Base-by-base conservation (phyloP, 2,113 vertebrate species). In the Lepus americanus region DNA sequence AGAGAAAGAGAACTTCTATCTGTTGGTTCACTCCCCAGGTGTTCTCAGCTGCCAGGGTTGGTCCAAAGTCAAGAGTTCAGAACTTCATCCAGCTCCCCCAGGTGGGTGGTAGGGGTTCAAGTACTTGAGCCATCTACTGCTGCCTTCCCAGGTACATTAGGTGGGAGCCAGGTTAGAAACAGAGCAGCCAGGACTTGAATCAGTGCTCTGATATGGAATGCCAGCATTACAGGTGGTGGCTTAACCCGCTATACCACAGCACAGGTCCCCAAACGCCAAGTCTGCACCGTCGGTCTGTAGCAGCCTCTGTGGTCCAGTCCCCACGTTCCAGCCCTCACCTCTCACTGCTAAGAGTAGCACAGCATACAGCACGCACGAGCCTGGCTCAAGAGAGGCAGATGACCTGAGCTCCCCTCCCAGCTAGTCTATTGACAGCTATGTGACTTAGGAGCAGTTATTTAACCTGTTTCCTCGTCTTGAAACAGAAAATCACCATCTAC, bases 401-500 rank as follows among this genome's bases (percentile, higher is more conserved):
- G 44, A 66, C 31, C 29, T 53, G n/a, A 86, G n/a, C n/a, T 85
- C 55, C 22, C 53, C 59, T 49, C 29, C 53, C 64, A 89, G 72
- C 23, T 74, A 16, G 51, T 66, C 36, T 51, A n/a, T 74, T 23
- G 25, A 53, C 11, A 70, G 39, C 29, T 61, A 23, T 27, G 20
- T 59, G 29, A 87, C 64, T 94, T 76, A 64, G 81, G 77, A 51
- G 14, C 51, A 53, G 31, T 77, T 91, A 51, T 55, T 89, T 92
- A 59, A 89, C 39, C 5, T 87, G 61, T 81, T 86, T 97, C 55
- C 59, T 78, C 36, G 76, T 77, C 29, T 92, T 31, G 29, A 82
- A 78, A 95, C 27, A 70, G 51, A 94, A 85, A 87, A 80, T 84
- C 25, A 89, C 27, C 70, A 61, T 51, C 20, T 4, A 29, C 16